phyloP scores from a whole-genome alignment of 2,888 invertebrate species.

The Athalia cordata region DNA sequence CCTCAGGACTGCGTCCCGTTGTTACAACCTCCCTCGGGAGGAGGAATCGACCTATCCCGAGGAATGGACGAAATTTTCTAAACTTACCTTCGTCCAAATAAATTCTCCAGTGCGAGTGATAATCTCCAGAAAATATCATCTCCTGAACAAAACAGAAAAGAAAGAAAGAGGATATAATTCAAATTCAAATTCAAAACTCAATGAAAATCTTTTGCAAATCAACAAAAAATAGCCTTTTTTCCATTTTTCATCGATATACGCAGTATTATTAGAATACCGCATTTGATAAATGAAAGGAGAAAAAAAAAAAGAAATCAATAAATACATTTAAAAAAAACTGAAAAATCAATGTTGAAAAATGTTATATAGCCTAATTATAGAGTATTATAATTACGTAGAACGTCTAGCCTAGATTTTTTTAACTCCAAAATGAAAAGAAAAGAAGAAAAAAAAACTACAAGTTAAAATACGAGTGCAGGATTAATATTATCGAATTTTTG shows the following conservation, averaged over 20 bases:
- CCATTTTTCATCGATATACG: not conserved
- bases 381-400: conserved; percentile 23
- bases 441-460: not conserved
- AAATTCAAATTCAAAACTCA: not conserved
- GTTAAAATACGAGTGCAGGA: conserved; percentile 1
- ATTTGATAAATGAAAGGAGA: not conserved
- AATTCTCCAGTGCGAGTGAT: not conserved
- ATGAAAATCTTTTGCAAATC: not conserved
- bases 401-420: conserved; percentile 44
- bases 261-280: not conserved
- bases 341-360: not conserved
- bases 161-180: not conserved
- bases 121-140: not conserved
- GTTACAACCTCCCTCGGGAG: conserved; percentile 62
- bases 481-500: conserved; percentile 38
- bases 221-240: not conserved
- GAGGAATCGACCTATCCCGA: conserved; percentile 45
- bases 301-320: not conserved
- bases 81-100: not conserved
- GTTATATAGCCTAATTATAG: not conserved
- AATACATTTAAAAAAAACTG: not conserved
- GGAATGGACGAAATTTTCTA: conserved; percentile 40
- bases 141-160: not conserved
- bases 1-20: conserved; percentile 68
- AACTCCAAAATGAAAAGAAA: conserved; percentile 24